Evolutionary conservation across 2,797 vertebrate genomes (phyloP), one percentile per base, ranked within the genome.

Genomic region (Cephalopachus bancanus): DNA sequence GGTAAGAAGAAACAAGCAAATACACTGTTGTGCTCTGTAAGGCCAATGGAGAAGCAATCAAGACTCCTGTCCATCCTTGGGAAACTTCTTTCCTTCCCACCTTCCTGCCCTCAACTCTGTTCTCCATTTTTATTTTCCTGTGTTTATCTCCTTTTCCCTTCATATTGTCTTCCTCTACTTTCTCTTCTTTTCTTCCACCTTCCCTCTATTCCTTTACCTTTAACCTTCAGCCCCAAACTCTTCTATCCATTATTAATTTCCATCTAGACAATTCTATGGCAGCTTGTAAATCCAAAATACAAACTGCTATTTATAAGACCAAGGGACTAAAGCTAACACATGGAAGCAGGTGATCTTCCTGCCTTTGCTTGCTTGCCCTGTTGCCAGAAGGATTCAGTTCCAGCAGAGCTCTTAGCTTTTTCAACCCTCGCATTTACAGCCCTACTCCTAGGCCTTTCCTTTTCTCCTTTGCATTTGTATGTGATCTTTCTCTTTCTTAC

Each of bases 221-320:
- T 55, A 60, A 5, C 4, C 14, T 72, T 94, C 24, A 10, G 26
- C 14, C 6, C 8, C 26, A 12, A 83, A n/a, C 57, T 95, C 30
- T n/a, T 60, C 3, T 12, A 17, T 91, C 44, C 22, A 30, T 30
- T 84, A 28, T 72, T 94, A 64, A n/a, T 59, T 95, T 74, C 44
- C 44, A 37, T 80, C 33, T 76, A 80, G 71, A n/a, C 49, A 89
- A 80, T 89, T 94, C n/a, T 91, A 14, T 51, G 24, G 60, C 14
- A 74, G 15, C 30, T 79, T 71, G 1, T 86, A 90, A 74, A 90
- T 92, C 9, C 78, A 89, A 96, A 97, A 59, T 19, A 49, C 26
- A 65, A 65, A 94, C 30, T 20, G 4, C 26, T 83, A 22, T 5
- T 79, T 44, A 9, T 24, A 78, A 78, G 15, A 81, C 30, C 1